Evolutionary conservation across 2,797 vertebrate species (phyloP), one percentile per base, ranked within the genome.

Genomic region (Pangasius larnaudii): DNA sequence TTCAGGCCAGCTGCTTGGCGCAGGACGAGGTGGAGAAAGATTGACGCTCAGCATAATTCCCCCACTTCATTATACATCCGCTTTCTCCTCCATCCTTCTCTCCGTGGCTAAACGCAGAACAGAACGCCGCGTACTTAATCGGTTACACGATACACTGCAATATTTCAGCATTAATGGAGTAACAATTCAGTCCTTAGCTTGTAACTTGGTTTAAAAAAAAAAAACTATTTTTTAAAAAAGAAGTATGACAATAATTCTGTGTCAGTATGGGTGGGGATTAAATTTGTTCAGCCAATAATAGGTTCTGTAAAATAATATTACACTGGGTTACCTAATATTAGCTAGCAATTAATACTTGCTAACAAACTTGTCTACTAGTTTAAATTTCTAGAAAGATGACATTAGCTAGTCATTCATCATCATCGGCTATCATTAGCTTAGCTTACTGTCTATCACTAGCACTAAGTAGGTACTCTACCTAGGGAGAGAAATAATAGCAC

Each of bases 1-100:
- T 97, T 97, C 97, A 95, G 94, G 92, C 96, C 98, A 98, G 97
- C 97, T 98, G 97, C 96, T 96, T 94, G 95, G 96, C 95, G 95
- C 93, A 97, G 95, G 96, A 96, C 91, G 92, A 96, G 93, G 97
- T 97, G 97, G 95, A 94, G 96, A 97, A 96, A 97, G 97, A 97
- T 95, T 95, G 94, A 93, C 94, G 92, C 94, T 96, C 94, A 91
- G 89, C 61, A 92, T 93, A 94, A 95, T 95, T 96, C 94, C 90
- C 92, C 89, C 77, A 91, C 91, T 91, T 96, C 96, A 97, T 96
- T 95, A 94, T 91, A 93, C 93, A 90, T 95, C 91, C 87, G 88
- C 69, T 89, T 83, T 90, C 87, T 72, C 85, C 33, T 72, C 74
- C 85, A 90, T 88, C 90, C 91, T 91, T 88, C 90, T 86, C 89